Conservation (phyloP, 2,113 vertebrate species). For the Pithys albifrons region DNA sequence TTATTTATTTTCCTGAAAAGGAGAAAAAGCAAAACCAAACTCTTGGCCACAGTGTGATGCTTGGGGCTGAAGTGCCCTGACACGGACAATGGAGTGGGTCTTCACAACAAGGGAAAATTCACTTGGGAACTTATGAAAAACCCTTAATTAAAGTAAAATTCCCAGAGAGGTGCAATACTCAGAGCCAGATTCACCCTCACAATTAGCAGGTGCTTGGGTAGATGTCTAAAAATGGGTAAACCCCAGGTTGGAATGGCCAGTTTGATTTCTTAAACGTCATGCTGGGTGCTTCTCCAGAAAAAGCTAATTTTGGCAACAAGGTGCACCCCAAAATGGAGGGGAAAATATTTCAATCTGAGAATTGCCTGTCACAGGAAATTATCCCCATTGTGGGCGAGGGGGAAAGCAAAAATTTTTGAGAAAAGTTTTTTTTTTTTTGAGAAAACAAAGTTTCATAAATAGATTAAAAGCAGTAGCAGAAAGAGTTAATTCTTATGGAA, state of each 20-base stretch:
- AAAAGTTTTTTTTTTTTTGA: background rate
- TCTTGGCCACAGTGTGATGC: background rate
- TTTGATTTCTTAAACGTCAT: too few relatives aligned
- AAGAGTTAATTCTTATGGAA: background rate
- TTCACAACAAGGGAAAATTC: background rate
- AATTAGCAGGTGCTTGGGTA: background rate
- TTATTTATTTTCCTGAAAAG: too few relatives aligned
- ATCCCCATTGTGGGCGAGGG: fast-evolving
- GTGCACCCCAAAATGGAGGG: background rate
- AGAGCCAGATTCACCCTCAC: background rate
- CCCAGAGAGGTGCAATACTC: background rate
- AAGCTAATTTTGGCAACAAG: fast-evolving
- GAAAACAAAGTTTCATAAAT: background rate
- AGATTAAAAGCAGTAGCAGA: background rate
- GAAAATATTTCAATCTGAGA: background rate
- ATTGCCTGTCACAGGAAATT: background rate
- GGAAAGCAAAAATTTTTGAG: background rate
- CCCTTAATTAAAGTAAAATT: background rate
- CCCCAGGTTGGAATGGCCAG: fast-evolving
- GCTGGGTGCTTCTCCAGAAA: background rate
- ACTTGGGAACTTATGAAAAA: background rate
- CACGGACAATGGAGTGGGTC: fast-evolving
- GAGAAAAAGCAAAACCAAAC: background rate
- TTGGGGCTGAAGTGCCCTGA: fast-evolving
- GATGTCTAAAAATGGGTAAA: background rate